phyloP scores from a whole-genome alignment of 1,140 invertebrate species.

The Drosophila auraria region DNA sequence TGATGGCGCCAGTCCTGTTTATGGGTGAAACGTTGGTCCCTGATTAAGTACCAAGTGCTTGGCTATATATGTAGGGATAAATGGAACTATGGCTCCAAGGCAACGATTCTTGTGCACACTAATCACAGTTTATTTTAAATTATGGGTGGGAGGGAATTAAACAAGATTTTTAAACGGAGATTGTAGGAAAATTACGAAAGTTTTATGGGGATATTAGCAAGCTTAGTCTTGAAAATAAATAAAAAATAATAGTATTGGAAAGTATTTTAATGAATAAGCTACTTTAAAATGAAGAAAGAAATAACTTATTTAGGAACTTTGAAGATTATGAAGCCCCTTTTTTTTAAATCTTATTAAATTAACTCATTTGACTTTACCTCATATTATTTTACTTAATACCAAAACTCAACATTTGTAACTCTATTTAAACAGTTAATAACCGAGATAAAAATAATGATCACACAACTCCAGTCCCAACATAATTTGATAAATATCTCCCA shows the following conservation, averaged over 20 bases:
- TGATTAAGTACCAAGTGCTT: slow-evolving; percentile 54
- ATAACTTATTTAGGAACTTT: too few species aligned
- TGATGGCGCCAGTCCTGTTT: slow-evolving; percentile 67
- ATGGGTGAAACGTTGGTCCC: slow-evolving; percentile 39
- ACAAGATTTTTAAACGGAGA: slow-evolving; percentile 5
- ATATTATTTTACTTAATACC: neutral
- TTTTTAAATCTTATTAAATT: too few species aligned
- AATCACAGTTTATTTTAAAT: slow-evolving; percentile 21
- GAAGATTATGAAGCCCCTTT: too few species aligned
- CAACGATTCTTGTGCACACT: slow-evolving; percentile 9
- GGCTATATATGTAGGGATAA: slow-evolving; percentile 3
- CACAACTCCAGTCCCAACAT: neutral
- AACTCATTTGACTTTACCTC: too few species aligned
- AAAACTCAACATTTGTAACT: neutral
- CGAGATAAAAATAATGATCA: slow-evolving; percentile 3
- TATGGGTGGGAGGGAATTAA: slow-evolving; percentile 5
- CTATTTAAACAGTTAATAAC: slow-evolving; percentile 5
- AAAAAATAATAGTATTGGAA: neutral
- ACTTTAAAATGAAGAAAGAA: too few species aligned
- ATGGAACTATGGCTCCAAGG: neutral
- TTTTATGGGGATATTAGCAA: too few species aligned
- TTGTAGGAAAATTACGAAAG: neutral
- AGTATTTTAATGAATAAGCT: too few species aligned
- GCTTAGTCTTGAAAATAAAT: too few species aligned
- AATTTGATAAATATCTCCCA: slow-evolving; percentile 21